A percentile compares a stretch with the other conserved stretches of the same genome.
phyloP scores from a whole-genome alignment of 2,797 vertebrate species.

The Trachurus trachurus region DNA sequence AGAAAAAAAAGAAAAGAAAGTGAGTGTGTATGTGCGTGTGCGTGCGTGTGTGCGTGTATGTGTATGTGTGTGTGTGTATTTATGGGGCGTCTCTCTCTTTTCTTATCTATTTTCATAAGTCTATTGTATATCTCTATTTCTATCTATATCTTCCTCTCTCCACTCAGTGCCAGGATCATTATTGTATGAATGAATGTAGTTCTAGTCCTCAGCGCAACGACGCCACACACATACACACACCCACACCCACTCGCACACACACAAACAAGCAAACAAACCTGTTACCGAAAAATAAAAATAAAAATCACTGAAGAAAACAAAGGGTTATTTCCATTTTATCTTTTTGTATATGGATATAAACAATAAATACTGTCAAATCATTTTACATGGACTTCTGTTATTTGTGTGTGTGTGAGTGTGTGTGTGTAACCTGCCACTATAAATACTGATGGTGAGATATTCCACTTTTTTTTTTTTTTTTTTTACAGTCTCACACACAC shows the following conservation, averaged over 20 bases:
- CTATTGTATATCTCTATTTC: conserved; percentile 68
- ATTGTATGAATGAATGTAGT: conserved; percentile 97
- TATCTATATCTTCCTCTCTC: conserved; percentile 58
- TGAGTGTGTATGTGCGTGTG: conserved; percentile 82
- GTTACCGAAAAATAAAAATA: conserved; percentile 59
- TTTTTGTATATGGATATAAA: conserved; percentile 98
- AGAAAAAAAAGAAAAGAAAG: neutral
- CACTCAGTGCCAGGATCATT: conserved; percentile 90
- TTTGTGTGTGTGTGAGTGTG: neutral
- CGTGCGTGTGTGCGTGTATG: conserved; percentile 77
- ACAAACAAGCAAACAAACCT: conserved; percentile 73
- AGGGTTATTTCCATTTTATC: conserved; percentile 92
- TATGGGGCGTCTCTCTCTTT: conserved; percentile 79
- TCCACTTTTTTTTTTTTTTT: too few relatives aligned
- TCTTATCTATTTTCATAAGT: conserved; percentile 61
- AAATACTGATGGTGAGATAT: too few relatives aligned
- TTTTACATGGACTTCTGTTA: conserved; percentile 17
- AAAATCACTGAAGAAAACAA: conserved; percentile 72
- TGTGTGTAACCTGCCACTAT: too few relatives aligned
- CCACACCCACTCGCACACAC: conserved; percentile 15
- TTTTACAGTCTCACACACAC: too few relatives aligned
- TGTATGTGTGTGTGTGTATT: conserved; percentile 76
- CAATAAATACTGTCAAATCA: conserved; percentile 87
- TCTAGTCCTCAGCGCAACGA: conserved; percentile 88
- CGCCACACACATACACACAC: conserved; percentile 73